phyloP scores from a whole-genome alignment of 2,113 vertebrate genomes.

The Cichladusa arquata region DNA sequence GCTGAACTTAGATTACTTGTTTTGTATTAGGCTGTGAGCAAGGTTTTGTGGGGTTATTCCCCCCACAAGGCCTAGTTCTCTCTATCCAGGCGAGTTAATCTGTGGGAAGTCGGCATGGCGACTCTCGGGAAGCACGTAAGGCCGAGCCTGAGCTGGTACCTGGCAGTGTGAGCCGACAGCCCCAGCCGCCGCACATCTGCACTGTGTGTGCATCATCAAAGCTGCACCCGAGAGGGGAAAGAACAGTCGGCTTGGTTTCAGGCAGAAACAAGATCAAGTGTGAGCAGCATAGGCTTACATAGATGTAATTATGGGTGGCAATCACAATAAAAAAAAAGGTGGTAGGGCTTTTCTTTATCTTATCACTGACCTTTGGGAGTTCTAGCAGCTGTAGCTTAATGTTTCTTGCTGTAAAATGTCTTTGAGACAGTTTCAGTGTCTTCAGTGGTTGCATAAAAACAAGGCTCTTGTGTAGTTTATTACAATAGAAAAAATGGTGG shows the following conservation, averaged over 20 bases:
- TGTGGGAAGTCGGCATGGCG: not conserved
- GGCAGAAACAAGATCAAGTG: not conserved
- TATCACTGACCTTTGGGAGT: not conserved
- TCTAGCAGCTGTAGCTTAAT: not conserved
- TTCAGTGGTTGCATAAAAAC: not conserved
- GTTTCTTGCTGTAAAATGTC: not conserved
- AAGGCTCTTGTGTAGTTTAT: not conserved
- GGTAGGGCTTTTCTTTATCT: not conserved
- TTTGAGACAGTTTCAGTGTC: not conserved
- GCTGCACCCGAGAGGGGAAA: too few relatives aligned
- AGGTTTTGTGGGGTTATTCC: not conserved
- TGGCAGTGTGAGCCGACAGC: accelerated
- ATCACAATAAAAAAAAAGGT: not conserved
- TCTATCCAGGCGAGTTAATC: accelerated
- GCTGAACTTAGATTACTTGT: accelerated
- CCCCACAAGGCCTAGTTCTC: not conserved
- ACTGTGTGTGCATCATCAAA: not conserved
- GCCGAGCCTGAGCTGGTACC: not conserved
- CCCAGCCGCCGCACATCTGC: accelerated
- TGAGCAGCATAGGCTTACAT: accelerated
- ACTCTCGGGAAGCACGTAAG: too few relatives aligned
- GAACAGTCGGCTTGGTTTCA: not conserved
- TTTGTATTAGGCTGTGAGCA: not conserved
- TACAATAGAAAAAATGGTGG: not conserved
- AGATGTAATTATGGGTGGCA: not conserved